A percentile compares a stretch with the other conserved stretches of the same genome.
phyloP scores from a whole-genome alignment of 2,113 vertebrate genomes.

The Todiramphus saurophagus region DNA sequence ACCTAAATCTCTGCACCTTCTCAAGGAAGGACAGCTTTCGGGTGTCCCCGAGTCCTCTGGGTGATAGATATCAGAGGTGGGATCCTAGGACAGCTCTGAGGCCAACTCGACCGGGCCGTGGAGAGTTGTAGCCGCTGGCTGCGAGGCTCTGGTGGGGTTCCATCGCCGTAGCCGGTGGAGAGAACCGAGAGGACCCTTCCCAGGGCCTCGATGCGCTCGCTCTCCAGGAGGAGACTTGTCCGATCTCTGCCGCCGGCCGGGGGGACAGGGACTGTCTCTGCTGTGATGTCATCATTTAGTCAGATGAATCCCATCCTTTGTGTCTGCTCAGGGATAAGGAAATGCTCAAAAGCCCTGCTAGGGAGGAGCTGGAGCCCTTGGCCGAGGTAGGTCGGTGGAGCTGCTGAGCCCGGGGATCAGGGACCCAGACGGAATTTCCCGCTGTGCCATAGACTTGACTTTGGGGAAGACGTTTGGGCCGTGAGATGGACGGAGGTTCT shows the following conservation, averaged over 20 bases:
- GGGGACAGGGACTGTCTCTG: neutral
- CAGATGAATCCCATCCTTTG: neutral
- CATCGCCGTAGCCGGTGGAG: neutral
- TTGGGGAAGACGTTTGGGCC: neutral
- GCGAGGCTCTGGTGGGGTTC: no score
- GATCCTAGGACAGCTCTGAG: no score
- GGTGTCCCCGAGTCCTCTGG: no score
- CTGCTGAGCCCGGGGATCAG: neutral
- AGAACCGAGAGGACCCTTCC: neutral
- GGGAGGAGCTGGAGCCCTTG: neutral
- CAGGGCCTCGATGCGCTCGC: no score
- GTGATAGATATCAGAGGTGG: no score
- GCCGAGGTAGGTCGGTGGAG: neutral
- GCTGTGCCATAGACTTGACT: fast-evolving
- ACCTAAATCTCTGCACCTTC: neutral
- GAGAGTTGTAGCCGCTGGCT: no score
- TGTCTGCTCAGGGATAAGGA: neutral
- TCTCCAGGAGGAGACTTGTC: neutral
- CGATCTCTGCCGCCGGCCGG: neutral
- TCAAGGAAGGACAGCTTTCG: no score
- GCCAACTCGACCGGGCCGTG: no score
- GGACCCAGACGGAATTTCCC: neutral
- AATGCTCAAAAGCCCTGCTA: neutral
- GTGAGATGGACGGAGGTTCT: no score
- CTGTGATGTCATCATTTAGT: neutral